A percentile compares a stretch with the other conserved stretches of the same genome.
These are phyloP conservation scores for Trichomalopsis sarcophagae DNA, from an alignment of 1,140 invertebrate species.

Conservation along the genomic window DNA sequence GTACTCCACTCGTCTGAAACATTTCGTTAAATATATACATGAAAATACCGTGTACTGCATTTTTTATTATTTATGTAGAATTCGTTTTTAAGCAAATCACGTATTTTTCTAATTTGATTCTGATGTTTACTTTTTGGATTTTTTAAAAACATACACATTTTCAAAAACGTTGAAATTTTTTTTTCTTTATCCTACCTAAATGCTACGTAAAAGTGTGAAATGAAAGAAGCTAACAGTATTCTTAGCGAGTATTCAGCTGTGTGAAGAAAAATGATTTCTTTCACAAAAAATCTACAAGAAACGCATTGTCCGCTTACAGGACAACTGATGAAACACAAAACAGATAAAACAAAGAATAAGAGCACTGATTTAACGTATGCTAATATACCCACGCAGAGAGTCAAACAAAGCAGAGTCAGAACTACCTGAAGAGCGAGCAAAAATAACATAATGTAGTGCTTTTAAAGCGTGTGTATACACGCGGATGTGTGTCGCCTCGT, in stretches of 20 bases:
- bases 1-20: conserved; percentile 90
- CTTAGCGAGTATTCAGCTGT: background rate
- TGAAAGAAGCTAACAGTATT: background rate
- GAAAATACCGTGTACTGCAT: background rate
- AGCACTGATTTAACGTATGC: background rate
- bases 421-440: background rate
- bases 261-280: background rate
- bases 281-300: background rate
- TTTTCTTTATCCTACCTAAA: background rate
- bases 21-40: background rate
- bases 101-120: too few relatives aligned
- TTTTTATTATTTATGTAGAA: too few relatives aligned
- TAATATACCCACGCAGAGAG: conserved; percentile 7
- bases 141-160: background rate
- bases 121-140: background rate
- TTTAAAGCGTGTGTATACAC: background rate
- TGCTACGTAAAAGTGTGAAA: background rate
- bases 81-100: too few relatives aligned
- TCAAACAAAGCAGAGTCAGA: background rate
- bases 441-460: conserved; percentile 20
- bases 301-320: background rate
- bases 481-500: background rate
- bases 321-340: background rate
- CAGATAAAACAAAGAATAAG: conserved; percentile 37
- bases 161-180: background rate